A percentile compares a stretch with the other conserved stretches of the same genome.
phyloP scores from a whole-genome alignment of 2,113 vertebrate genomes.

The Pheucticus melanocephalus region DNA sequence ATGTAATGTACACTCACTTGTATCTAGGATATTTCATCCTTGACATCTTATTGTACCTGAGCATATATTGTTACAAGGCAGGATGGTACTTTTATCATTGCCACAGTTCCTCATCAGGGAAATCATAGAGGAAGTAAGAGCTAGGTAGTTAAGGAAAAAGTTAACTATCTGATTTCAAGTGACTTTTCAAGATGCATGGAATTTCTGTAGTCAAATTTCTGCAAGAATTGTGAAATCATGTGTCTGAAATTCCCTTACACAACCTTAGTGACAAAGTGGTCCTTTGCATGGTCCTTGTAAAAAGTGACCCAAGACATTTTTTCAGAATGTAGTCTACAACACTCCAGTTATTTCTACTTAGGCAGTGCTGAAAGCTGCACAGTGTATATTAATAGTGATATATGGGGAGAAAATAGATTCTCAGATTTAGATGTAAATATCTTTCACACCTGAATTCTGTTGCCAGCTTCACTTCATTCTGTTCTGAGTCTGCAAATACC shows the following conservation, averaged over 20 bases:
- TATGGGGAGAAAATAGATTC: neutral
- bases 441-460: neutral
- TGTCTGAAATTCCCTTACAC: neutral
- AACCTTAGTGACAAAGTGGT: neutral
- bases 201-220: neutral
- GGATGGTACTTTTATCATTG: neutral
- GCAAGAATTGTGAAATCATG: neutral
- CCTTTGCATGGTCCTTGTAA: neutral
- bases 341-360: neutral
- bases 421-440: neutral
- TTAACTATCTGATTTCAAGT: neutral
- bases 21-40: neutral
- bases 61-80: neutral
- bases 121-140: neutral
- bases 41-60: neutral
- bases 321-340: neutral
- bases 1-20: neutral
- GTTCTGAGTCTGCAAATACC: neutral
- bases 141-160: neutral
- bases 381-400: neutral
- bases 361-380: neutral
- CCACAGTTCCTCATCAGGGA: neutral
- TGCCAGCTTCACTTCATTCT: neutral
- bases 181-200: neutral
- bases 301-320: neutral